Base-by-base conservation (phyloP, 2,888 invertebrate genomes). In the Phania funesta region DNA sequence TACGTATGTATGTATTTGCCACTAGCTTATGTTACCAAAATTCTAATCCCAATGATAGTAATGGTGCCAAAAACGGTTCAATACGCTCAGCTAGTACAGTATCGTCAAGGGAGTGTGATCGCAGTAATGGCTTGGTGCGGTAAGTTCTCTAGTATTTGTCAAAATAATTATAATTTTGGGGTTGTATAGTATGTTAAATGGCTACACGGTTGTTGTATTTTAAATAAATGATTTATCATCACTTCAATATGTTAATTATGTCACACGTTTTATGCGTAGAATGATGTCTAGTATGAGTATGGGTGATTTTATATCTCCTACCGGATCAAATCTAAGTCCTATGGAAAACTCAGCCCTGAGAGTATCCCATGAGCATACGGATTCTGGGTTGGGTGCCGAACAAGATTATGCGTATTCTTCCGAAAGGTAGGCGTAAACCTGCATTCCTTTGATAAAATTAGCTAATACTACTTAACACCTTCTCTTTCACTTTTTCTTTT, bases 311-410 rank as follows among this genome's bases (percentile, higher is more conserved):
- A 90, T 91, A 56, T 90, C 90, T 3, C 91, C 91, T 38, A 91
- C 91, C 3, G 90, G 90, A 50, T 90, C 91, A 1, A 91, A 90
- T 85, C 85, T 91, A 3, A 91, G 90, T 85, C 90, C 91, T 0
- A 81, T 91, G 82, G 91, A 91, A 80, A 90, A 91, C 58, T 90
- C 91, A 0, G 90, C 91, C 0, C 91, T 93, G 16, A 90, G 94
- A 83, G 94, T 94, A 38, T 95, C 94, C 26, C 95, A 95, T 85
- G 95, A 95, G 86, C 95, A 95, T 87, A 95, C 95, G 0, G 95
- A 95, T 89, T 95, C 95, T 0, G 95, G 95, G 0, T 91, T 95
- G 5, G 95, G 95, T 54, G 94, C 94, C 18, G 95, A 95, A 90
- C 95, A 95, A 89, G 95, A 95, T 86, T 95, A 94, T 88, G 93